These are phyloP conservation scores for Tridacna crocea DNA, from an alignment of 2,888 invertebrate species.

Conservation along the genomic window DNA sequence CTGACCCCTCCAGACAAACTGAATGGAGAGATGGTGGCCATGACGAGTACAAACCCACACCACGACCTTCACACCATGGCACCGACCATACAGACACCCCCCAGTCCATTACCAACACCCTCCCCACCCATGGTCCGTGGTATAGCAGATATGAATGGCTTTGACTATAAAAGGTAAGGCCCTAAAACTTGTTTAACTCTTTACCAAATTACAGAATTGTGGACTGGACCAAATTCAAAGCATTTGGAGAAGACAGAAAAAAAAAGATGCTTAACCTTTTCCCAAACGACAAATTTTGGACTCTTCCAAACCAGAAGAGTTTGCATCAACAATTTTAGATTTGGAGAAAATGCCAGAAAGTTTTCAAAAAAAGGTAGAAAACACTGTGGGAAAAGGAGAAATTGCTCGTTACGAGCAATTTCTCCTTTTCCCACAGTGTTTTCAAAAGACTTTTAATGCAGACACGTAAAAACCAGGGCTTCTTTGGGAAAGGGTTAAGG, in stretches of 20 bases:
- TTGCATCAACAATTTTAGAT: too few relatives aligned
- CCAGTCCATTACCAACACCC: conserved; percentile 88
- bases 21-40: conserved; percentile 83
- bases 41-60: conserved; percentile 77
- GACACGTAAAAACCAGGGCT: background rate
- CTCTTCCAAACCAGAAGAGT: too few relatives aligned
- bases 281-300: too few relatives aligned
- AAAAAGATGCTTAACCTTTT: too few relatives aligned
- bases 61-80: conserved; percentile 80
- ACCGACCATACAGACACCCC: conserved; percentile 92
- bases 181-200: background rate
- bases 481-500: too few relatives aligned
- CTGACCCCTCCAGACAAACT: conserved; percentile 85
- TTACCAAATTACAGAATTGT: too few relatives aligned
- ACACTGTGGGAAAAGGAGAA: background rate
- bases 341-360: too few relatives aligned
- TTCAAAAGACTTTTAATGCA: background rate
- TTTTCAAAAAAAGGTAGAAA: too few relatives aligned
- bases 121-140: conserved; percentile 77
- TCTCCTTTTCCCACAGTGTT: background rate
- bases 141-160: conserved; percentile 60
- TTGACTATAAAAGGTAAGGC: conserved; percentile 63
- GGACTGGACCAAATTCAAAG: too few relatives aligned
- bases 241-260: too few relatives aligned
- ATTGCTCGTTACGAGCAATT: background rate